These are phyloP conservation scores for Enteromius trimaculatus DNA, from an alignment of 2,797 vertebrate genomes.

Conservation along the genomic window DNA sequence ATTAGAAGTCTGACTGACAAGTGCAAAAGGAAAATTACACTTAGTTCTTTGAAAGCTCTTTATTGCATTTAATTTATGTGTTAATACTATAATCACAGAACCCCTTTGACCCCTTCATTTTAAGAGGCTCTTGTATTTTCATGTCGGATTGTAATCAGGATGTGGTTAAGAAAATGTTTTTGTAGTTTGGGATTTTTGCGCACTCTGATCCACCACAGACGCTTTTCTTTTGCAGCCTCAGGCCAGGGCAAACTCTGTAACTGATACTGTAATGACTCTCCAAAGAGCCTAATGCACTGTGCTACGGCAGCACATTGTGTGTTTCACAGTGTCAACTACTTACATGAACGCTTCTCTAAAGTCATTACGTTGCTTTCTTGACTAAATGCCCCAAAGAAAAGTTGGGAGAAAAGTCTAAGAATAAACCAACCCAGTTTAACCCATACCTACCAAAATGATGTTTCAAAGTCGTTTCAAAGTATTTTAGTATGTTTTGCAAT, in stretches of 20 bases:
- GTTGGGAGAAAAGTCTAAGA: slow-evolving; percentile 32
- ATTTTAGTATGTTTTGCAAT: neutral
- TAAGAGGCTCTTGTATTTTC: slow-evolving; percentile 5
- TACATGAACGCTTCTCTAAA: slow-evolving; percentile 44
- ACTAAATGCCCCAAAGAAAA: slow-evolving; percentile 46
- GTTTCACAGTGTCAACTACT: slow-evolving; percentile 48
- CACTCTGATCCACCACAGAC: slow-evolving; percentile 22
- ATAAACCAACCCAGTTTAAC: slow-evolving; percentile 42
- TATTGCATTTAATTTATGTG: slow-evolving; percentile 9
- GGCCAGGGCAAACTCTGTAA: slow-evolving; percentile 49
- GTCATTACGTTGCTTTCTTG: slow-evolving; percentile 48
- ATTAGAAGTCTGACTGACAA: slow-evolving; percentile 27
- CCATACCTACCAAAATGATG: neutral
- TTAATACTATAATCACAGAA: slow-evolving; percentile 11
- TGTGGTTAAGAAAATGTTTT: slow-evolving; percentile 32
- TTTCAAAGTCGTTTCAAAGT: neutral
- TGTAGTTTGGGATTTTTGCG: slow-evolving; percentile 15
- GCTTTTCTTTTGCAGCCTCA: slow-evolving; percentile 29
- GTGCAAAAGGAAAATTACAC: slow-evolving; percentile 24
- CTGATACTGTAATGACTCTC: slow-evolving; percentile 58
- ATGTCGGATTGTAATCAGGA: neutral
- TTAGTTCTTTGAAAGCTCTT: slow-evolving; percentile 18
- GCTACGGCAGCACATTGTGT: slow-evolving; percentile 55
- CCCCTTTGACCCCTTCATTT: slow-evolving; percentile 7
- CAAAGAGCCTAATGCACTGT: slow-evolving; percentile 39